Conservation (phyloP, 2,113 vertebrate species). For the Penelope pileata region DNA sequence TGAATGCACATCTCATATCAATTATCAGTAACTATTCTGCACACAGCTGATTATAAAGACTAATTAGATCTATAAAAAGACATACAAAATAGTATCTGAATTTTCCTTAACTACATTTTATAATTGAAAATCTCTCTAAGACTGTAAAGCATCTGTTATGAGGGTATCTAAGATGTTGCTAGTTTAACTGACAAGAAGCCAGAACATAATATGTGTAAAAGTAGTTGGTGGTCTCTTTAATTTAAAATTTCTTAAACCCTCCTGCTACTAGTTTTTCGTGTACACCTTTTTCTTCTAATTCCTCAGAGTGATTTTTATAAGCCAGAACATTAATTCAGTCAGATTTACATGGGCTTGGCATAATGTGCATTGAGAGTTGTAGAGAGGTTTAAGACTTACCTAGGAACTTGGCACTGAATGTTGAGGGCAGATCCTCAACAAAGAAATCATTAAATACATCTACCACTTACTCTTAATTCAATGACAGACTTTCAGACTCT, state of each 20-base stretch:
- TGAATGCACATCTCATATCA: neutral
- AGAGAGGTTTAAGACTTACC: neutral
- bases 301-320: neutral
- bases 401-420: neutral
- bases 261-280: neutral
- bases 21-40: neutral
- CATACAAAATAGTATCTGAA: neutral
- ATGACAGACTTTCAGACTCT: constrained; percentile 4
- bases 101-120: neutral
- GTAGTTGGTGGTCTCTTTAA: neutral
- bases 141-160: neutral
- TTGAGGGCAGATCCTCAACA: neutral
- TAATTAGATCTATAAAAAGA: neutral
- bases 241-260: neutral
- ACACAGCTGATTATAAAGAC: neutral
- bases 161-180: neutral
- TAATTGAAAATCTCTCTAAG: neutral
- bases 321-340: neutral
- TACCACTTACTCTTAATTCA: constrained; percentile 37
- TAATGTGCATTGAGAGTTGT: neutral
- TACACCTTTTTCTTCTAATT: neutral
- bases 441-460: constrained; percentile 1
- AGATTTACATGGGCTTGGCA: neutral
- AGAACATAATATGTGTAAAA: neutral
- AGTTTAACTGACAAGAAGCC: neutral